phyloP scores from a whole-genome alignment of 2,888 invertebrate genomes.

The Scotopteryx bipunctaria region DNA sequence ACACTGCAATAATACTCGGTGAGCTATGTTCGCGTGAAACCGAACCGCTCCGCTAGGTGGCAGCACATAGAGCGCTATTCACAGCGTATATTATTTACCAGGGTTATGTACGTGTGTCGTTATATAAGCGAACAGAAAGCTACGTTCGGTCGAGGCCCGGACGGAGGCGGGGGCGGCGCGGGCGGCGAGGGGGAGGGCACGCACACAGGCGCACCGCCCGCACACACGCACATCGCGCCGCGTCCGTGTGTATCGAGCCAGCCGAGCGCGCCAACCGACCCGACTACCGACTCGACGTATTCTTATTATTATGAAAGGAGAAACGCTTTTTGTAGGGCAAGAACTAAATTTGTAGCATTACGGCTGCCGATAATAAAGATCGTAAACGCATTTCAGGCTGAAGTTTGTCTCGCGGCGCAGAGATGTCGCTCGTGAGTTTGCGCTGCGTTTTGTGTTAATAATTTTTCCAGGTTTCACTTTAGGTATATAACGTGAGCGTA shows the following conservation, averaged over 20 bases:
- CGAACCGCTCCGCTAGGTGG: conserved; percentile 76
- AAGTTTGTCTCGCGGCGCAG: conserved; percentile 74
- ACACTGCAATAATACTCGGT: conserved; percentile 54
- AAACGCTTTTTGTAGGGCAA: conserved; percentile 84
- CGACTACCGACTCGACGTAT: conserved; percentile 81
- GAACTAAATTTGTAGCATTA: conserved; percentile 83
- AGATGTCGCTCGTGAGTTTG: conserved; percentile 70
- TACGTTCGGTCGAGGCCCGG: conserved; percentile 59
- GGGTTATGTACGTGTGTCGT: conserved; percentile 74
- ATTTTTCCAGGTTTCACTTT: conserved; percentile 48
- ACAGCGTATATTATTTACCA: conserved; percentile 79
- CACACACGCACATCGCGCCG: conserved; percentile 54
- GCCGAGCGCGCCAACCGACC: conserved; percentile 70
- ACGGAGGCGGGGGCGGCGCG: conserved; percentile 37
- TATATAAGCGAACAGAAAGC: conserved; percentile 84
- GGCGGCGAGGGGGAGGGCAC: conserved; percentile 34
- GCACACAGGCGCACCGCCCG: conserved; percentile 44
- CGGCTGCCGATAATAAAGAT: conserved; percentile 79
- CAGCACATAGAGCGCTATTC: conserved; percentile 80
- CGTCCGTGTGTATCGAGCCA: conserved; percentile 76
- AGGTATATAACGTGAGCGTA: conserved; percentile 45
- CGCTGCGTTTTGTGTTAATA: conserved; percentile 41
- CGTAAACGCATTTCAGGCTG: conserved; percentile 80
- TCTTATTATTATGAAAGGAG: conserved; percentile 85
- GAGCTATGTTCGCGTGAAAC: conserved; percentile 57